These are phyloP conservation scores for Benthosema pterotum DNA, from an alignment of 2,797 vertebrate genomes.

Conservation along the genomic window DNA sequence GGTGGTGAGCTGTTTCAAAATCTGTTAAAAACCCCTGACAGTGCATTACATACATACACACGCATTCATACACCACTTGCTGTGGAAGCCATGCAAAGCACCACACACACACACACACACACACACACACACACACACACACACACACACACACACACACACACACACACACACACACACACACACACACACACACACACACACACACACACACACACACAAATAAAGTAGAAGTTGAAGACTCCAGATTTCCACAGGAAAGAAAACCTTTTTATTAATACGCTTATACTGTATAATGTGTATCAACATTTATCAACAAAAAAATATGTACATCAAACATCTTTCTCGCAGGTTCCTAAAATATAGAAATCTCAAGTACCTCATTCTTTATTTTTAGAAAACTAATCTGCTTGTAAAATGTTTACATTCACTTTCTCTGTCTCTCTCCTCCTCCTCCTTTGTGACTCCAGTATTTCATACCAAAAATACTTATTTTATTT, in stretches of 20 bases:
- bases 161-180: not conserved
- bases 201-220: conserved; percentile 6
- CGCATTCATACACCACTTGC: no score
- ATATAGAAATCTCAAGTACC: conserved; percentile 96
- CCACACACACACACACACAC: no score
- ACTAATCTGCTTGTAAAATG: conserved; percentile 88
- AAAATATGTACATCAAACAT: conserved; percentile 98
- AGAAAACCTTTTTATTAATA: conserved; percentile 96
- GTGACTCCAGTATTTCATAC: conserved; percentile 87
- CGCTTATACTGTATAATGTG: conserved; percentile 89
- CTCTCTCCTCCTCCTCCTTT: conserved; percentile 78
- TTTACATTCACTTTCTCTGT: conserved; percentile 91
- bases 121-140: no score
- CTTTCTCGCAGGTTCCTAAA: conserved; percentile 92
- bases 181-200: not conserved
- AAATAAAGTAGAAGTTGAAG: not conserved
- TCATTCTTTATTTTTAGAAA: conserved; percentile 90
- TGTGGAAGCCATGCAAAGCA: no score
- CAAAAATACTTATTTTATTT: conserved; percentile 79
- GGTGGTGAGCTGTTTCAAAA: no score
- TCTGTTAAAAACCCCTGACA: no score
- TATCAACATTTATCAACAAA: conserved; percentile 89
- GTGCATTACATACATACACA: no score
- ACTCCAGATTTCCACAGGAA: conserved; percentile 85
- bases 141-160: not conserved